Percentiles rank a stretch among this genome's conserved stretches.
phyloP scores from a whole-genome alignment of 2,797 vertebrate species.

The Myotis pilosus region DNA sequence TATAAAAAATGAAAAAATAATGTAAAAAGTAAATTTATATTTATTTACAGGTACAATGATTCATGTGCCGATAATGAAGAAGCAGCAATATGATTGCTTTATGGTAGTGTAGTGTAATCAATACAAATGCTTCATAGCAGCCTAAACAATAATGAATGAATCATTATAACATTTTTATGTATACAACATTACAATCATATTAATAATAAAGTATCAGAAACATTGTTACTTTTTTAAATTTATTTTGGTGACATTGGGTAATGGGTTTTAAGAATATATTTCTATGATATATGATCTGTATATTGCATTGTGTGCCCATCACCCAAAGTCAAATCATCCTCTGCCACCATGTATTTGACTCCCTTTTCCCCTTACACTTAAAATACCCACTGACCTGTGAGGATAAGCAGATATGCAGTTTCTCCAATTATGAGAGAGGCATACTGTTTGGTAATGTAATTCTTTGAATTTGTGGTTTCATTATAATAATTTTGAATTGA shows the following conservation, averaged over 20 bases:
- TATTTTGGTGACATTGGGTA: background rate
- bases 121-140: background rate
- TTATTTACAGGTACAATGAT: background rate
- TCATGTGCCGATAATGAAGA: background rate
- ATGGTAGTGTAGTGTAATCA: background rate
- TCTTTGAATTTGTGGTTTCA: background rate
- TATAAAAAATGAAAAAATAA: background rate
- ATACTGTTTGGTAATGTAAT: background rate
- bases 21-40: background rate
- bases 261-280: background rate
- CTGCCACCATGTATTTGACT: background rate
- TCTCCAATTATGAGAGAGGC: background rate
- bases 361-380: background rate
- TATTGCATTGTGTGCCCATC: background rate
- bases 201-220: background rate
- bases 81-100: background rate
- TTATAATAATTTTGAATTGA: background rate
- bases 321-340: background rate
- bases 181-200: background rate
- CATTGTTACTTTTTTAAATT: background rate
- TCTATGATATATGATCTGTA: background rate
- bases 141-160: background rate
- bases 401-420: background rate
- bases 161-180: background rate
- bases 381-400: background rate